Evolutionary conservation across 2,797 vertebrate species (phyloP), one percentile per base, ranked within the genome.

Genomic region (Urocyon cinereoargenteus): DNA sequence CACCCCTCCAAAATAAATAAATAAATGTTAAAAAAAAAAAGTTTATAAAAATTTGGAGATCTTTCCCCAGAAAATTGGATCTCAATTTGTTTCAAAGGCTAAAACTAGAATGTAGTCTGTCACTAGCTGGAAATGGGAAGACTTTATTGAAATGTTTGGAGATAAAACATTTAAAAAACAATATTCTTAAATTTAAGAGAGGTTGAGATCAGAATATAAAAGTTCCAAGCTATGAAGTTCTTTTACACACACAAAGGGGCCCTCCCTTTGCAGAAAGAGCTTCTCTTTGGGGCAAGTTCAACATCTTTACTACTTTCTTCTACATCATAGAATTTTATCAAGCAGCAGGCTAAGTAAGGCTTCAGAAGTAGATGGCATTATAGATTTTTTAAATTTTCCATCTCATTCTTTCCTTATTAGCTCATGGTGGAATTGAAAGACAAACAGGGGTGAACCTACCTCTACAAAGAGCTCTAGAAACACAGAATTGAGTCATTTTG

Each of bases 31-130:
- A 19, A 68, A 68, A 31, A 66, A n/a, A 66, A 64, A 31, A 14
- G 10, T 45, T 90, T 83, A 86, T 64, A 96, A 92, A 86, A 94
- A 70, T 16, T 59, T 96, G 31, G 31, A 90, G 78, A 51, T 86
- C 68, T 78, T 94, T 86, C 68, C 40, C 62, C 26, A 90, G 31
- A 66, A 78, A 90, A 70, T 6, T 94, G 66, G 62, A 72, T 66
- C 91, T 86, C 75, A n/a, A 78, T 70, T 89, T 94, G 22, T 45
- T 85, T 73, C 51, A 89, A 77, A 96, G 51, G n/a, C 73, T 96
- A 89, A 86, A 75, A 62, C 53, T 81, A 82, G 78, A 95, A 87
- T 77, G 55, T 55, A 92, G 78, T 94, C 85, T 94, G 72, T 64
- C 78, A 72, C 34, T 64, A 70, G 34, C 0, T 73, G 21, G 72